phyloP scores from a whole-genome alignment of 2,797 vertebrate genomes.

The Platyrinchus mystaceus region DNA sequence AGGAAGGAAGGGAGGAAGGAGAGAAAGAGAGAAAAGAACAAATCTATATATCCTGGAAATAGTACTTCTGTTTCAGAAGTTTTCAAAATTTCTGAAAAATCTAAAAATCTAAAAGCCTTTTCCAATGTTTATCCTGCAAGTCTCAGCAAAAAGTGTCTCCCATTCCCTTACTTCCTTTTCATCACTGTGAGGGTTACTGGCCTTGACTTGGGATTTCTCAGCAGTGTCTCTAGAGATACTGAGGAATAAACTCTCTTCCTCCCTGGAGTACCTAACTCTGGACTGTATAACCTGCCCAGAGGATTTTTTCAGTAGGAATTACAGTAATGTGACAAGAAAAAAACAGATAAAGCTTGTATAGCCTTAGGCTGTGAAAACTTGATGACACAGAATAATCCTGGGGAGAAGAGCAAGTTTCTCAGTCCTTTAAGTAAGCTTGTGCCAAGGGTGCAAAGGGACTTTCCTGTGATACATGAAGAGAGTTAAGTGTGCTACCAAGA shows the following conservation, averaged over 20 bases:
- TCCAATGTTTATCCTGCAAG: neutral
- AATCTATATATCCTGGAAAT: neutral
- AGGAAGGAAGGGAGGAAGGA: too few relatives aligned
- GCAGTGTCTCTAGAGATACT: neutral
- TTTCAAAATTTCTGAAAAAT: neutral
- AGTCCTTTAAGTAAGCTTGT: neutral
- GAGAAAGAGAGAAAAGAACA: accelerated
- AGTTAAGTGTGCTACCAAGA: neutral
- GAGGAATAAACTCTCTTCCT: neutral
- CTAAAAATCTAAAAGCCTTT: neutral
- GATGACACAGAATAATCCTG: neutral
- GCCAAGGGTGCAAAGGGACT: neutral
- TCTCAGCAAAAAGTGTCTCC: neutral
- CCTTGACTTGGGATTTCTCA: neutral
- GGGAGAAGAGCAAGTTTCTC: neutral
- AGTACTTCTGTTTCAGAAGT: neutral
- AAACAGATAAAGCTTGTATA: neutral
- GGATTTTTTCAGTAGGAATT: neutral
- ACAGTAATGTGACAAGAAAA: neutral
- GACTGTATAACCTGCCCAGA: neutral
- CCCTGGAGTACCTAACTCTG: neutral
- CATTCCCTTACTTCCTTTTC: neutral
- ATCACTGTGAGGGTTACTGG: neutral
- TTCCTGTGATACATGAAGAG: neutral
- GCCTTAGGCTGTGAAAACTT: neutral